Evolutionary conservation across 2,113 vertebrate genomes (phyloP).

Genomic region (Paramormyrops kingsleyae): DNA sequence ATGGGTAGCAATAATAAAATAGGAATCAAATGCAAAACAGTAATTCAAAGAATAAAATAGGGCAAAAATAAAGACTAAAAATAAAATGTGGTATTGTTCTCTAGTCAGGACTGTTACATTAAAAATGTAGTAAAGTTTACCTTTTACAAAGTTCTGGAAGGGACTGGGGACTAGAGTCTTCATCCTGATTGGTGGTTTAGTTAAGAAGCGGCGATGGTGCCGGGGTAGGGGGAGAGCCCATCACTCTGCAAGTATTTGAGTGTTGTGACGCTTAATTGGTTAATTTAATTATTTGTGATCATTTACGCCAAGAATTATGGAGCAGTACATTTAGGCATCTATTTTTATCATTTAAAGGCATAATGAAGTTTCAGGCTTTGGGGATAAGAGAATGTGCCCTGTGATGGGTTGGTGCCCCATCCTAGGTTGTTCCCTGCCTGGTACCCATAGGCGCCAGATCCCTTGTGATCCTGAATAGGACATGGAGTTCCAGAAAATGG

Average conservation of each 20-base stretch:
- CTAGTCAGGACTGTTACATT: not conserved
- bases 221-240: not conserved
- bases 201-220: not conserved
- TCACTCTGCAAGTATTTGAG: not conserved
- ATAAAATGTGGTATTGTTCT: not conserved
- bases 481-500: too few relatives aligned
- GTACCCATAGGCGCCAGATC: too few relatives aligned
- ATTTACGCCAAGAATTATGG: not conserved
- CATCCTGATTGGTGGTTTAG: not conserved
- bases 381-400: not conserved
- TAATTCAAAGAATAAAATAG: not conserved
- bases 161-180: not conserved
- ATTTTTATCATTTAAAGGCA: not conserved
- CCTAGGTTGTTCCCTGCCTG: too few relatives aligned
- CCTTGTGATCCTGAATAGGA: too few relatives aligned
- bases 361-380: not conserved
- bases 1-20: not conserved
- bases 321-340: not conserved
- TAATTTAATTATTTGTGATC: not conserved
- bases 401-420: too few relatives aligned
- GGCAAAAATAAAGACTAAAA: not conserved
- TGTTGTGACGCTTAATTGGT: not conserved
- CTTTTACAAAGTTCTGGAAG: not conserved
- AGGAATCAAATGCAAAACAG: not conserved
- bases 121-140: not conserved